Evolutionary conservation across 2,888 invertebrate species (phyloP).

Genomic region (Antheraea yamamai): DNA sequence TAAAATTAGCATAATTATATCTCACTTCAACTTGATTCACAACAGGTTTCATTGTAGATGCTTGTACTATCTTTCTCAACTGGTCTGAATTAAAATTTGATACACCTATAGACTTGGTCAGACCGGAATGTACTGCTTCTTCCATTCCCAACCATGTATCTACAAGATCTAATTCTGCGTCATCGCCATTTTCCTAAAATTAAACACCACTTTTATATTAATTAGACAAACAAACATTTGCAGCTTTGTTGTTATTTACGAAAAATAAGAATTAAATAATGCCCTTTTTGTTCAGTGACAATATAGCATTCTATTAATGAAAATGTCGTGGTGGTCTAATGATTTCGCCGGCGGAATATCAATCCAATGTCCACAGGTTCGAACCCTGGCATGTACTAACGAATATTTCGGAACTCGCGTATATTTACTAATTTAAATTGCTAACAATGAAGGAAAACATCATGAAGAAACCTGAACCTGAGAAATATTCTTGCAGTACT

Average conservation of each 20-base stretch:
- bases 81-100: constrained; percentile 92
- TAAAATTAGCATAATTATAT: background rate
- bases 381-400: too few species aligned
- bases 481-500: too few species aligned
- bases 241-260: background rate
- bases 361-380: too few species aligned
- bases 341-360: too few species aligned
- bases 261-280: background rate
- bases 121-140: constrained; percentile 83
- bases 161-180: constrained; percentile 84
- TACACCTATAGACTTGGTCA: constrained; percentile 87
- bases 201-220: background rate
- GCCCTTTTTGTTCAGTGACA: background rate
- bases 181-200: constrained; percentile 58
- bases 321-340: too few species aligned
- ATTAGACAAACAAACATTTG: background rate
- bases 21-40: constrained; percentile 81
- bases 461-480: too few species aligned
- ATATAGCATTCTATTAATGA: background rate
- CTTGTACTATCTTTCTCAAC: constrained; percentile 82
- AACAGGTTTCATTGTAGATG: constrained; percentile 83
- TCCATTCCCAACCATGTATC: constrained; percentile 92
- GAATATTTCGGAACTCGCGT: too few species aligned
- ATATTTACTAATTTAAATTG: too few species aligned
- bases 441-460: too few species aligned